These are phyloP conservation scores for Gila orcuttii DNA, from an alignment of 2,113 vertebrate genomes.

Conservation along the genomic window DNA sequence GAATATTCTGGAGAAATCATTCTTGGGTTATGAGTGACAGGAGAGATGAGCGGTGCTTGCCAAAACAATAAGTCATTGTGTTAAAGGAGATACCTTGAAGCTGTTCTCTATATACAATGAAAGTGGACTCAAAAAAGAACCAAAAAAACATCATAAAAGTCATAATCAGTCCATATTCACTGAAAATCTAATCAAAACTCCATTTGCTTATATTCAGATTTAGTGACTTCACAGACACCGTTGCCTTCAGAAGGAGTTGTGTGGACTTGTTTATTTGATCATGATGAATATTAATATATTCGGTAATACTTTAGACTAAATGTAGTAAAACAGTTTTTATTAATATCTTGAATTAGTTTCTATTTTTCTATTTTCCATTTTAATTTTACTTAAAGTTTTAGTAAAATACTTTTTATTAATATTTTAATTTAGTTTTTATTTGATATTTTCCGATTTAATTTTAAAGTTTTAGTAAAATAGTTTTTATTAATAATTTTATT, in stretches of 20 bases:
- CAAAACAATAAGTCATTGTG: not conserved
- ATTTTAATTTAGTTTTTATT: no score
- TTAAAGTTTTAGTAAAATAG: no score
- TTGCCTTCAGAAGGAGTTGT: not conserved
- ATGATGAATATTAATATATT: no score
- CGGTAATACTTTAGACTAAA: no score
- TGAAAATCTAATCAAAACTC: not conserved
- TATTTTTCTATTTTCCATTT: no score
- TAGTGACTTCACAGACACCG: not conserved
- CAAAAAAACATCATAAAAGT: not conserved
- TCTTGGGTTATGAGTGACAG: conserved; percentile 63
- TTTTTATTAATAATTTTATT: no score
- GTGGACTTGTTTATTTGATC: no score
- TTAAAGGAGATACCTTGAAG: not conserved
- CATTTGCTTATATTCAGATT: not conserved
- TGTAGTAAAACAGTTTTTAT: no score
- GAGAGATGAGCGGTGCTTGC: not conserved
- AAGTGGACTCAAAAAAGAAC: not conserved
- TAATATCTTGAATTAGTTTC: no score
- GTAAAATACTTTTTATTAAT: no score
- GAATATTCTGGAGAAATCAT: conserved; percentile 52
- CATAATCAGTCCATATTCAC: not conserved
- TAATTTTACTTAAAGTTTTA: no score
- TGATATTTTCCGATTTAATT: no score
- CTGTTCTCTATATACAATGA: not conserved